These are phyloP conservation scores for mouse (Mus musculus) DNA, from an alignment of 2,113 vertebrate genomes.

Conservation along the genomic window DNA sequence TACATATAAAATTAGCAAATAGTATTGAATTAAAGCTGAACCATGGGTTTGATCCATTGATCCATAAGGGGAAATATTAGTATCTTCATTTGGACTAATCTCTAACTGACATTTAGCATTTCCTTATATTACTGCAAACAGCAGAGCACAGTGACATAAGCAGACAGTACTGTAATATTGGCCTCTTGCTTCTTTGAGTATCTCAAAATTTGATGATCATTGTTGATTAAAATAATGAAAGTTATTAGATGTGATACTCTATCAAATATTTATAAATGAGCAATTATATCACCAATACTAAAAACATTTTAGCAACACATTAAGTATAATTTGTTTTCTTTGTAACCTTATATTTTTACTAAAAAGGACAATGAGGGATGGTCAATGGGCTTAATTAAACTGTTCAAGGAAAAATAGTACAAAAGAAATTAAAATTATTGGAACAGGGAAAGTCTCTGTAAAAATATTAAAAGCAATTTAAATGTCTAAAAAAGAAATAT, in stretches of 20 bases:
- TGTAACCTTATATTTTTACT: not conserved
- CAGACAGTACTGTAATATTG: not conserved
- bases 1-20: not conserved
- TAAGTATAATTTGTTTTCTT: conserved; percentile 23
- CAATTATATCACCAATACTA: not conserved
- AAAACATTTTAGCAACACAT: conserved; percentile 36
- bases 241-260: not conserved
- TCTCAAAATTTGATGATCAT: conserved; percentile 18
- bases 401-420: not conserved
- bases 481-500: not conserved
- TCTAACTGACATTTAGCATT: not conserved
- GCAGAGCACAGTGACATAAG: conserved; percentile 24
- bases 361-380: not conserved
- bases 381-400: not conserved
- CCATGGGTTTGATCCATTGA: not conserved
- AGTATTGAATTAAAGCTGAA: conserved; percentile 1
- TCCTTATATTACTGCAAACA: conserved; percentile 13
- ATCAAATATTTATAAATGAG: conserved; percentile 45
- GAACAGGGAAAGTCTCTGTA: conserved; percentile 20
- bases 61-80: not conserved
- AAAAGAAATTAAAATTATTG: conserved; percentile 9
- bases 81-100: conserved; percentile 36
- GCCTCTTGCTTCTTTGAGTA: conserved; percentile 1
- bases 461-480: not conserved
- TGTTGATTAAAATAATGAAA: conserved; percentile 44